These are phyloP conservation scores for Ianthella basta DNA, from an alignment of 37 sponge, comb jelly and placozoan species.

Conservation along the genomic window DNA sequence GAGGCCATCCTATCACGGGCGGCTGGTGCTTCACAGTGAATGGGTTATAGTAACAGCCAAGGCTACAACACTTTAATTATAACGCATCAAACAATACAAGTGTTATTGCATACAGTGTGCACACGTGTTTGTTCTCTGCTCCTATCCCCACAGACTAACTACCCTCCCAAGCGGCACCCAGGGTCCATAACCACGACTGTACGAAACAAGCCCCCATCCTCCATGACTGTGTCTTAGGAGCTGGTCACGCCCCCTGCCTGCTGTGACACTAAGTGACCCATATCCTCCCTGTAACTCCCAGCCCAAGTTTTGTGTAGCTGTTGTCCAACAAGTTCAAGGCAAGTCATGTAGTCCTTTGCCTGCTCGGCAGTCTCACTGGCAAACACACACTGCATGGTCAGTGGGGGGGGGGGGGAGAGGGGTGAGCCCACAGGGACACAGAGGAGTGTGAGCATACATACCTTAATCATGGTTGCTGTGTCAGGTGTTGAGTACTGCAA, in stretches of 20 bases:
- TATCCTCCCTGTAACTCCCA: not conserved
- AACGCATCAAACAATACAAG: too few species aligned
- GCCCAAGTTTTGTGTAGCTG: not conserved
- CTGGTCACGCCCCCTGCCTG: not conserved
- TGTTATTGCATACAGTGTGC: too few species aligned
- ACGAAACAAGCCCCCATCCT: slow-evolving; percentile 55
- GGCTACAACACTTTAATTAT: too few species aligned
- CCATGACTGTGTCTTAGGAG: slow-evolving; percentile 46
- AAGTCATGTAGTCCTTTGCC: not conserved
- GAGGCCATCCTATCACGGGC: too few species aligned
- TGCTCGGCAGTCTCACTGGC: too few species aligned
- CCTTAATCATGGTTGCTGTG: not conserved
- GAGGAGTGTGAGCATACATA: too few species aligned
- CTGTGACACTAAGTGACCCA: not conserved
- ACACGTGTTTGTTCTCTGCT: slow-evolving; percentile 3
- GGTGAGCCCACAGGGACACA: too few species aligned
- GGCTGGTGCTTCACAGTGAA: too few species aligned
- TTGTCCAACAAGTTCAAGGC: not conserved
- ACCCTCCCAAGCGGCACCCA: slow-evolving; percentile 20
- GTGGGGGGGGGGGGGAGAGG: too few species aligned
- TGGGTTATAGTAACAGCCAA: too few species aligned
- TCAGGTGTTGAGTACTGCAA: not conserved
- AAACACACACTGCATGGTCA: too few species aligned
- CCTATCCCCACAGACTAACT: not conserved
- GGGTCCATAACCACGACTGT: slow-evolving; percentile 41